Evolutionary conservation across 2,113 vertebrate species (phyloP), one percentile per base, ranked within the genome.

Genomic region (Rafetus swinhoei): DNA sequence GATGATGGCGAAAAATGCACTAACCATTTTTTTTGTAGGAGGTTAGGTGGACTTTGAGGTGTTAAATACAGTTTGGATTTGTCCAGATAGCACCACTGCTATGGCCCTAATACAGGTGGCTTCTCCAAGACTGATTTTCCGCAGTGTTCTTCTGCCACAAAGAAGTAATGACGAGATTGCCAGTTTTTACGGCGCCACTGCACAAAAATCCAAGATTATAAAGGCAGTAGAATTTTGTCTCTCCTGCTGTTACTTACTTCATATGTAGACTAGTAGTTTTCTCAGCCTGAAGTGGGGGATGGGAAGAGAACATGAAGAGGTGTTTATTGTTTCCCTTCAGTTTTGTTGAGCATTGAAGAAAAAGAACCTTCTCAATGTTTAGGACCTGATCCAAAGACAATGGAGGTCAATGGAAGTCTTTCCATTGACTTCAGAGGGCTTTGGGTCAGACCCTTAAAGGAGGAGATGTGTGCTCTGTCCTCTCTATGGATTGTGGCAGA

Each of bases 1-100:
- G 84, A 93, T 90, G 89, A 21, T 79, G 84, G n/a, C 90, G 27
- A 12, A 94, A 62, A 88, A 86, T 60, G 13, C 11, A 19, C 81
- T 56, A 45, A 74, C 32, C 79, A 87, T 65, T 88, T 74, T 86
- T 91, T 92, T 45, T 45, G 59, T 81, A 93, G 93, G 79, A 62
- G 24, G 79, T 53, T 13, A 89, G 25, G 35, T 95, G 45, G 89
- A 92, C 3, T 18, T 86, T 56, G 50, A 88, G 55, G 50, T 60
- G 79, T 9, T 79, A 88, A 85, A 91, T 39, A 4, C 87, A 21
- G 85, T 79, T 25, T 56, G 54, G 53, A 56, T 56, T 74, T n/a
- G 86, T 95, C 76, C 54, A 24, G 14, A 86, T 60, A 76, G 6
- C 80, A 55, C 55, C 80, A 50, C n/a, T 89, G 11, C 55, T 84